phyloP scores from a whole-genome alignment of 2,797 vertebrate species.

The Liparis tanakae region DNA sequence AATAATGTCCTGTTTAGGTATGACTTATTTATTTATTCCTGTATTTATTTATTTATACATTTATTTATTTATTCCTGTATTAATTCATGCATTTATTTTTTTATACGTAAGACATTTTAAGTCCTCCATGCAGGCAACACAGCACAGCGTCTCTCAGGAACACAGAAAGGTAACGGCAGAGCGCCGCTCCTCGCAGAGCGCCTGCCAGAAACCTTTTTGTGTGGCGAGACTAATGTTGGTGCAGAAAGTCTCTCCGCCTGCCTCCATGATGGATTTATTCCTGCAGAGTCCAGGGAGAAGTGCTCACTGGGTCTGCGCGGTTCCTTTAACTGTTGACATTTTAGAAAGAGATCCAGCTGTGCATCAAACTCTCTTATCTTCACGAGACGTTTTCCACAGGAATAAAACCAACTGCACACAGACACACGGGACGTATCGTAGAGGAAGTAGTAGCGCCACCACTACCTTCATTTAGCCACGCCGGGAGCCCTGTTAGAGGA shows the following conservation, averaged over 20 bases:
- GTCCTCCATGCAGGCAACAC: too few species aligned
- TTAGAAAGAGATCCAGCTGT: conserved; percentile 2
- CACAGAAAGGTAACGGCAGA: conserved; percentile 25
- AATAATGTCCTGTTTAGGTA: too few species aligned
- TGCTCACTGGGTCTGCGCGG: background rate
- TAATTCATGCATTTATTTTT: too few species aligned
- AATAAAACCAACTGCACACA: background rate
- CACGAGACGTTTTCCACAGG: background rate
- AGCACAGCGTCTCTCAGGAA: background rate
- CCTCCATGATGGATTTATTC: background rate
- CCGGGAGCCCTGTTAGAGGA: background rate
- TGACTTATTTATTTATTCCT: too few species aligned
- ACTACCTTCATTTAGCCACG: background rate
- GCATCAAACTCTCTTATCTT: conserved; percentile 10
- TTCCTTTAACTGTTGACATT: conserved; percentile 10
- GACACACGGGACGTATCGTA: background rate
- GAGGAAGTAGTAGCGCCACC: background rate
- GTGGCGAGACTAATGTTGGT: background rate
- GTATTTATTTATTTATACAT: too few species aligned
- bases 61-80: too few species aligned
- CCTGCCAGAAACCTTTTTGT: background rate
- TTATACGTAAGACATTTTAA: too few species aligned
- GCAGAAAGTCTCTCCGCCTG: background rate
- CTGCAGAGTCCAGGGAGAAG: background rate
- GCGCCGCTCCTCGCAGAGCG: background rate